Evolutionary conservation across 2,797 vertebrate species (phyloP).

Genomic region (Oceanodroma leucorhoa): DNA sequence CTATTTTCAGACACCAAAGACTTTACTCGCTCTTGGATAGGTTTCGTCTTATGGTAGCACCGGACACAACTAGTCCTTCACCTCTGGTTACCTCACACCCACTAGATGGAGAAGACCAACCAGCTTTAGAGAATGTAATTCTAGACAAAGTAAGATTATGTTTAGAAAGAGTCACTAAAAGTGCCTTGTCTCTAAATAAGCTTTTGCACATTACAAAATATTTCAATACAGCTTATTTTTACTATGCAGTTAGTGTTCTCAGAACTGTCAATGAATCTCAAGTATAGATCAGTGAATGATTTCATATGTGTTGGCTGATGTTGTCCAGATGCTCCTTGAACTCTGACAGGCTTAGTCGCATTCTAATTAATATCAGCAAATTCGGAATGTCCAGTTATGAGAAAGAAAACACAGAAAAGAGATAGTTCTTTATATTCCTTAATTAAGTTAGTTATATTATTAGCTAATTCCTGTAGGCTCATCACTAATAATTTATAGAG

Average conservation of each 20-base stretch:
- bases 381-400: neutral
- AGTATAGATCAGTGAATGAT: neutral
- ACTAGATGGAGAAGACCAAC: constrained; percentile 86
- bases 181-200: neutral
- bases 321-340: neutral
- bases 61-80: constrained; percentile 82
- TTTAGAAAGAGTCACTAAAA: neutral
- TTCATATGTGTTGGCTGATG: neutral
- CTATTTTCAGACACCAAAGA: constrained; percentile 88
- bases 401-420: neutral
- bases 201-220: neutral
- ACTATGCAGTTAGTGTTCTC: neutral
- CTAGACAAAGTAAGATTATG: constrained; percentile 85
- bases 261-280: neutral
- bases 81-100: constrained; percentile 90
- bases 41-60: constrained; percentile 88
- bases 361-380: neutral
- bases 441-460: neutral
- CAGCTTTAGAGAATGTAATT: constrained; percentile 83
- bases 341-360: neutral
- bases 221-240: neutral
- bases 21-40: constrained; percentile 98
- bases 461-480: neutral
- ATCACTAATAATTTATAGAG: neutral
- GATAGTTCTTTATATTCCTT: neutral